These are phyloP conservation scores for Anarrhichthys ocellatus DNA, from an alignment of 2,113 vertebrate species.

Conservation along the genomic window DNA sequence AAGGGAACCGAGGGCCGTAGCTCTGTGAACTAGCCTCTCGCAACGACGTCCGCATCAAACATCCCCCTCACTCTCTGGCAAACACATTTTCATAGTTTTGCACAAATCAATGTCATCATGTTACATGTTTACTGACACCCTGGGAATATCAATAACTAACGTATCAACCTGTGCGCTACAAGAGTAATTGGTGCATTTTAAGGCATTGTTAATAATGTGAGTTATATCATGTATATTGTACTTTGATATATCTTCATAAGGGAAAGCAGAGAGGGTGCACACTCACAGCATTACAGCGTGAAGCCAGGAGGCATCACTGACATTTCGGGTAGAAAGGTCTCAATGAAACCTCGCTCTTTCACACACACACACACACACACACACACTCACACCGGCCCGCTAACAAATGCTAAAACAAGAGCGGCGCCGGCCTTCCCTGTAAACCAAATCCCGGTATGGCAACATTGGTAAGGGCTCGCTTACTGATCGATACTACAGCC, in stretches of 20 bases:
- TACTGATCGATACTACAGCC: conserved; percentile 42
- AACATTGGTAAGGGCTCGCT: conserved; percentile 6
- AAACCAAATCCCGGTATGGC: conserved; percentile 6
- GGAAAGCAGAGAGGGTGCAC: neutral
- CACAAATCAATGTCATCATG: neutral
- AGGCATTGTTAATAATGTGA: neutral
- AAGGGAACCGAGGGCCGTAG: neutral
- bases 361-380: neutral
- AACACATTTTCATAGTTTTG: too few species aligned
- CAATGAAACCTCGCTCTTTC: conserved; percentile 56
- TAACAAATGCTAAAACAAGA: conserved; percentile 1
- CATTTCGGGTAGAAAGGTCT: conserved; percentile 70
- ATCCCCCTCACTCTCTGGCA: too few species aligned
- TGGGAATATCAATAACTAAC: neutral
- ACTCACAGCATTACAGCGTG: conserved; percentile 40
- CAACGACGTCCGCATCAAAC: too few species aligned
- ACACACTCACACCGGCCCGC: neutral
- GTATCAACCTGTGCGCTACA: neutral
- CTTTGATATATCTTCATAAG: neutral
- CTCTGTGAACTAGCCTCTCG: too few species aligned
- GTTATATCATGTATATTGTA: neutral
- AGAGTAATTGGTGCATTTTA: neutral
- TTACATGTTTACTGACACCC: neutral
- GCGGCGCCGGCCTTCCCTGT: conserved; percentile 3
- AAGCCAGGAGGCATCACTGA: conserved; percentile 67